These are phyloP conservation scores for Asbolus verrucosus DNA, from an alignment of 1,140 invertebrate genomes.

Conservation along the genomic window DNA sequence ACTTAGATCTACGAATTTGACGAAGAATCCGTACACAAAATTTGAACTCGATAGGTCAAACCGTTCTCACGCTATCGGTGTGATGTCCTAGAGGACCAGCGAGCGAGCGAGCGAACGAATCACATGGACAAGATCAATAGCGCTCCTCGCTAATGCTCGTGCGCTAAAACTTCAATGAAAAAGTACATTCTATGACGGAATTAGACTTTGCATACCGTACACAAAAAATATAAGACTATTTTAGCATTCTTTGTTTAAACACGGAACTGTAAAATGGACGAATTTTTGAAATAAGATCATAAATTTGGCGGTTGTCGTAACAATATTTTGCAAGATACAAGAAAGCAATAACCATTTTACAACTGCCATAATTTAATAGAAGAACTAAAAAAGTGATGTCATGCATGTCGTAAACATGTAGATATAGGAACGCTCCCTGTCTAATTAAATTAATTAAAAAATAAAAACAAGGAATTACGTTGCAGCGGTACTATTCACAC, in stretches of 20 bases:
- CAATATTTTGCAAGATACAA: constrained; percentile 34
- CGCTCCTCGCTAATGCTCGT: no score
- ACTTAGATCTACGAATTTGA: no score
- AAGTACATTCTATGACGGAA: constrained; percentile 13
- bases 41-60: no score
- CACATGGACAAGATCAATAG: no score
- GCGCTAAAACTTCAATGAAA: no score
- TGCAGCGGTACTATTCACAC: not conserved
- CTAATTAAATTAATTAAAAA: constrained; percentile 40
- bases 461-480: constrained; percentile 1
- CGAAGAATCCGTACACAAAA: no score
- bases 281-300: constrained; percentile 16
- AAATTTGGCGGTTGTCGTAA: constrained; percentile 14
- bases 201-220: constrained; percentile 17
- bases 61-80: no score
- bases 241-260: constrained; percentile 5
- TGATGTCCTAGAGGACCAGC: no score
- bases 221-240: constrained; percentile 20
- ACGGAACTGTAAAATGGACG: not conserved
- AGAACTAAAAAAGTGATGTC: constrained; percentile 22
- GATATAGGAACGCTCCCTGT: not conserved
- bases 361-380: constrained; percentile 19
- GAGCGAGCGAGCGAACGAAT: no score
- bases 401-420: constrained; percentile 16
- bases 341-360: constrained; percentile 24